Percentiles rank a stretch among this genome's conserved stretches.
Evolutionary conservation across 2,888 invertebrate species (phyloP).

Genomic region (Digitonthophagus gazella): DNA sequence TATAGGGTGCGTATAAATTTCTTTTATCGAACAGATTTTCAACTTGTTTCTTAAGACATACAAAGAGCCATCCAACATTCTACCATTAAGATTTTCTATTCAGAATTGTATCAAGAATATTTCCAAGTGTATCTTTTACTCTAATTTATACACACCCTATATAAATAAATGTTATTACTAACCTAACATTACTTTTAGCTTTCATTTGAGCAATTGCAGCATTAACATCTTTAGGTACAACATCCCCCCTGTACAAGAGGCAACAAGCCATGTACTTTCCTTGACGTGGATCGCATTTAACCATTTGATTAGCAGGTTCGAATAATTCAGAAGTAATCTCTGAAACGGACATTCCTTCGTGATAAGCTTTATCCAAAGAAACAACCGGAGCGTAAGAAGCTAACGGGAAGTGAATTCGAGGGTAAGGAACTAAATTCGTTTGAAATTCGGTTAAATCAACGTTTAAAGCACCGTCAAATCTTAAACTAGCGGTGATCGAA

Average conservation of each 20-base stretch:
- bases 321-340: constrained; percentile 88
- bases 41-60: no score
- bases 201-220: constrained; percentile 78
- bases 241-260: constrained; percentile 84
- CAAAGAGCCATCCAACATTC: no score
- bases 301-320: constrained; percentile 88
- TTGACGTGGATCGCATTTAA: constrained; percentile 79
- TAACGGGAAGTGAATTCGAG: constrained; percentile 85
- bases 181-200: constrained; percentile 68
- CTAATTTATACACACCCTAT: no score
- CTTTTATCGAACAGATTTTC: no score
- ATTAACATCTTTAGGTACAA: constrained; percentile 87
- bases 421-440: constrained; percentile 88
- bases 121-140: no score
- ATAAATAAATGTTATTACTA: no score
- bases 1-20: no score
- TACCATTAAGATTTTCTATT: no score
- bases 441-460: constrained; percentile 91
- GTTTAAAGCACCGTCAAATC: constrained; percentile 86
- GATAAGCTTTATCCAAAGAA: constrained; percentile 69
- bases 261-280: constrained; percentile 92
- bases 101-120: no score
- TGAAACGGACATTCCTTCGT: constrained; percentile 73
- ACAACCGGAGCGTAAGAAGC: constrained; percentile 73
- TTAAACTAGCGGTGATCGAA: constrained; percentile 82